Evolutionary conservation across 2,797 vertebrate species (phyloP).

Genomic region (Sebastiscus albofasciatus): DNA sequence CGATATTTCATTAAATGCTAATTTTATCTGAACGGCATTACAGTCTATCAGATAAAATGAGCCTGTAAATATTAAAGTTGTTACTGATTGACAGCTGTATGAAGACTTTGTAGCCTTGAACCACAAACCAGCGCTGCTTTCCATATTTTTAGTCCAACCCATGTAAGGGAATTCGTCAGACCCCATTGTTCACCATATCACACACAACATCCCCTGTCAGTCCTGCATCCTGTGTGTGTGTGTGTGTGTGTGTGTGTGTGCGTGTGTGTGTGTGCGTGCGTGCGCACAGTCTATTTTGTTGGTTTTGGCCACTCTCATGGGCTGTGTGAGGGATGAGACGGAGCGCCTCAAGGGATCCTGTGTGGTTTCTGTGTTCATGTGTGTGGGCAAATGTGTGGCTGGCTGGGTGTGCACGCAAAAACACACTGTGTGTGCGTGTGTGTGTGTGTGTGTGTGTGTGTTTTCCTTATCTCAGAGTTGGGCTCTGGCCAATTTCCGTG

Average conservation of each 20-base stretch:
- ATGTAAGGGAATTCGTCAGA: slow-evolving; percentile 26
- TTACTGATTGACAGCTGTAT: not conserved
- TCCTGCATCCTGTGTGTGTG: slow-evolving; percentile 58
- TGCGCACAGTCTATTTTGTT: not conserved
- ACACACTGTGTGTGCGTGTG: not conserved
- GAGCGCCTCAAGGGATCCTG: not conserved
- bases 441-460: slow-evolving; percentile 2
- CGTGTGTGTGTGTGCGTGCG: not conserved
- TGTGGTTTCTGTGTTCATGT: not conserved
- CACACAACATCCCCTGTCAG: slow-evolving; percentile 52
- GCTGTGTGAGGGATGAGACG: slow-evolving; percentile 8
- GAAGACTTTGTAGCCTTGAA: slow-evolving; percentile 14
- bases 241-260: slow-evolving; percentile 15
- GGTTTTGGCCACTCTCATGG: slow-evolving; percentile 21
- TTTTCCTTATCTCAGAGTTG: slow-evolving; percentile 52
- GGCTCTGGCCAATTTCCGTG: slow-evolving; percentile 31
- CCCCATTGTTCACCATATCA: slow-evolving; percentile 69
- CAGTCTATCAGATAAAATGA: not conserved
- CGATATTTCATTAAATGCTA: not conserved
- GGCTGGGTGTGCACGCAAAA: not conserved
- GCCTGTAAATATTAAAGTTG: not conserved
- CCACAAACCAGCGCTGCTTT: slow-evolving; percentile 30
- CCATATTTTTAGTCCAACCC: slow-evolving; percentile 14
- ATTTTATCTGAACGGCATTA: not conserved
- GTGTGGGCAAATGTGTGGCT: not conserved